Evolutionary conservation across 2,113 vertebrate species (phyloP), one percentile per base, ranked within the genome.

Genomic region (Apaloderma vittatum): DNA sequence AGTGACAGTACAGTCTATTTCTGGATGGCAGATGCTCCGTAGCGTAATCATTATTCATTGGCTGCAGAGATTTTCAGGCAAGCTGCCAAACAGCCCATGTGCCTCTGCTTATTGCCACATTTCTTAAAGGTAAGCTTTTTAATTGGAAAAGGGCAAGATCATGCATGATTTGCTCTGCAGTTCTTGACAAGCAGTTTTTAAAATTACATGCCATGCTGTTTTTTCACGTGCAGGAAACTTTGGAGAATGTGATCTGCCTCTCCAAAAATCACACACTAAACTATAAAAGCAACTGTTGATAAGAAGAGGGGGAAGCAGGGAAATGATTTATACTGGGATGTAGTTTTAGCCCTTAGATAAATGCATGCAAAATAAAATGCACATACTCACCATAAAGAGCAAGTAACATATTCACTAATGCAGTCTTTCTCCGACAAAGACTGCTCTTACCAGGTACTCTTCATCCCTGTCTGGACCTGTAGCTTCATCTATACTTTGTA

Each of bases 91-190:
- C 43, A 84, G 71, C 76, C 89, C 97, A 97, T 98, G 97, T 97
- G 97, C 95, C 97, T 98, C 93, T 94, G 94, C 95, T 98, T 96
- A 97, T 92, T 97, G 88, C 97, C 97, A 97, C 78, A 37, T 94
- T 97, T 97, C 95, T 97, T 97, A 92, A 96, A 97, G 91, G 86
- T 95, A 96, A 78, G 84, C 36, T 88, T 97, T 97, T 96, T 95
- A 97, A 97, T 90, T 97, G 96, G 87, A 96, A 96, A 98, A 96
- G 75, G 89, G 88, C 97, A 75, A 96, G 91, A 90, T 97, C 70
- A 74, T 84, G 88, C 96, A 88, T 88, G 90, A 97, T 96, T 97
- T 98, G 72, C 93, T 96, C 79, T 83, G 90, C 77, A 92, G 85
- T 93, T 97, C 92, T 96, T 96, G 96, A 97, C 93, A 98, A 97